A percentile compares a stretch with the other conserved stretches of the same genome.
phyloP scores from a whole-genome alignment of 2,113 vertebrate species.

The Amblyopsis rosae region DNA sequence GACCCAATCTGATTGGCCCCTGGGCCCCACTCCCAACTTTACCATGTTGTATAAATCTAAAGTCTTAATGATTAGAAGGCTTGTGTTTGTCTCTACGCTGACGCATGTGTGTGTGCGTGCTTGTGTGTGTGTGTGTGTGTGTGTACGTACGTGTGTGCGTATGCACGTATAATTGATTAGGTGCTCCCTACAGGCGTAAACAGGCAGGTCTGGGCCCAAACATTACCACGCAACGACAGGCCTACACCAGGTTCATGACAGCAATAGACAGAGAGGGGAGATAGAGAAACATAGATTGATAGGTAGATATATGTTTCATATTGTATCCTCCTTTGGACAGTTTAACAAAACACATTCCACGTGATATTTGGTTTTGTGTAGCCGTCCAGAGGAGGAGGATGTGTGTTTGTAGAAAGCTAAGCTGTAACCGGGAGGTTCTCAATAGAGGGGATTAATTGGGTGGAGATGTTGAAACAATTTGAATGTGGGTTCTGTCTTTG shows the following conservation, averaged over 20 bases:
- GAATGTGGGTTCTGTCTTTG: neutral
- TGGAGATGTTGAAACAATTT: constrained; percentile 14
- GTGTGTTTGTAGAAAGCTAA: no score
- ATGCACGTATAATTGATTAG: constrained; percentile 54
- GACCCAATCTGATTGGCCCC: constrained; percentile 53
- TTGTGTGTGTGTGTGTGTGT: constrained; percentile 20
- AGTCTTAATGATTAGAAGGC: constrained; percentile 58
- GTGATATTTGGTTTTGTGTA: no score
- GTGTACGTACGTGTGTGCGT: constrained; percentile 23
- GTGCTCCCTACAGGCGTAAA: constrained; percentile 66
- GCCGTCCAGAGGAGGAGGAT: no score
- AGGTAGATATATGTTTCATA: neutral
- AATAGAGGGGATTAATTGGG: neutral
- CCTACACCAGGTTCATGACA: constrained; percentile 67
- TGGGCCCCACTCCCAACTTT: constrained; percentile 50
- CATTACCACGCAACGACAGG: constrained; percentile 64
- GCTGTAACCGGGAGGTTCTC: neutral
- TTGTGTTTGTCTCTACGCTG: constrained; percentile 12
- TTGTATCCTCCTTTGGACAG: neutral
- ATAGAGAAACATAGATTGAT: neutral
- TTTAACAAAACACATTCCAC: no score
- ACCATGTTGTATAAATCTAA: constrained; percentile 62
- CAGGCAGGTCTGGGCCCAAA: constrained; percentile 52
- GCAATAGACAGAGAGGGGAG: constrained; percentile 40
- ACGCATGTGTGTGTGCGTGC: constrained; percentile 25